Conservation (phyloP, 2,113 vertebrate genomes). For the Ceyx melanurus region DNA sequence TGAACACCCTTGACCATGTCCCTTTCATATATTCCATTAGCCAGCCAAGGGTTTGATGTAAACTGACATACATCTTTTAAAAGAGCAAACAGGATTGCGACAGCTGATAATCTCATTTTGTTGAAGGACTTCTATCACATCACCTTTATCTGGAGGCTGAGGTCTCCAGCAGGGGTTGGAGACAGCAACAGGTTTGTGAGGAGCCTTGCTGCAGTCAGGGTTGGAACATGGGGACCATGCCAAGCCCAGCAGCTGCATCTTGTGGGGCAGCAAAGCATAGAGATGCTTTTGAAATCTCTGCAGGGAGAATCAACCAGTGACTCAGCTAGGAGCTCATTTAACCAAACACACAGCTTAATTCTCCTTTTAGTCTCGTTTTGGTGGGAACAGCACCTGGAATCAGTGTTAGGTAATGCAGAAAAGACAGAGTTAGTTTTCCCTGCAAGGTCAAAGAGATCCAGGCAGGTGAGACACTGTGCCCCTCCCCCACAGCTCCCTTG, state of each 20-base stretch:
- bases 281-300: not conserved
- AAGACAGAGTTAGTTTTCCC: not conserved
- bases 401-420: not conserved
- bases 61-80: not conserved
- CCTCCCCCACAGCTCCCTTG: not conserved
- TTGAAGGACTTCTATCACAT: not conserved
- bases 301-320: not conserved
- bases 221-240: not conserved
- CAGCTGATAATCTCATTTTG: slow-evolving; percentile 36
- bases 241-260: not conserved
- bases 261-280: not conserved
- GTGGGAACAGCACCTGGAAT: not conserved
- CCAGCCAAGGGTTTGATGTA: slow-evolving; percentile 17
- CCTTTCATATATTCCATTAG: slow-evolving; percentile 21
- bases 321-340: rapidly evolving
- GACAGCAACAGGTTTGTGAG: not conserved
- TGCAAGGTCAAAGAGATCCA: not conserved
- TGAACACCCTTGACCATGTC: not conserved
- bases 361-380: not conserved
- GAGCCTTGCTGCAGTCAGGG: not conserved
- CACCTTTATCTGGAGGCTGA: not conserved
- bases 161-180: not conserved
- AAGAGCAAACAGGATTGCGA: not conserved
- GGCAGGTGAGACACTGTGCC: not conserved
- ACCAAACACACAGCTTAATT: not conserved